phyloP scores from a whole-genome alignment of 2,113 vertebrate species.

The Python bivittatus region DNA sequence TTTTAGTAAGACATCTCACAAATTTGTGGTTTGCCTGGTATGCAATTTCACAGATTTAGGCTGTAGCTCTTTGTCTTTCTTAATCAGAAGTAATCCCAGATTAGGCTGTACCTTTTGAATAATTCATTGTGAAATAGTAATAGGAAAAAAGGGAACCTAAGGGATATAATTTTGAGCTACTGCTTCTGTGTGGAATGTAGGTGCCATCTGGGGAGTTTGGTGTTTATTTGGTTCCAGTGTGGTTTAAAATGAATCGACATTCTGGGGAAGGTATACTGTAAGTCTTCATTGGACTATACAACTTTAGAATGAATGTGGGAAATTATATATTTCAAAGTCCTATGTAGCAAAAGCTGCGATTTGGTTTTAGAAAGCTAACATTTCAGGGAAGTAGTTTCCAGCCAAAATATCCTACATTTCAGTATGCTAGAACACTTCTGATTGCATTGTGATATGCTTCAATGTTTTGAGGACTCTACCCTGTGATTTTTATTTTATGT shows the following conservation, averaged over 20 bases:
- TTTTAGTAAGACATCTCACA: not conserved
- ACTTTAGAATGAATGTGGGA: not conserved
- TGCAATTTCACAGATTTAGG: constrained; percentile 2
- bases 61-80: constrained; percentile 4
- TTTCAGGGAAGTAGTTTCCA: no score
- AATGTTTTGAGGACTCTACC: no score
- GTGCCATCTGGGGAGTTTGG: not conserved
- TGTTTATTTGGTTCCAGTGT: not conserved
- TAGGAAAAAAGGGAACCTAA: not conserved
- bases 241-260: not conserved
- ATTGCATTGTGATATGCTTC: no score
- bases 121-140: not conserved
- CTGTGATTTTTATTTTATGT: no score
- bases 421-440: not conserved
- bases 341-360: not conserved
- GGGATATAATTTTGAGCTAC: not conserved
- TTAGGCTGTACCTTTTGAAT: not conserved
- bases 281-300: not conserved
- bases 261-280: not conserved
- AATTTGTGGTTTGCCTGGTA: not conserved
- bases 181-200: not conserved
- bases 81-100: not conserved
- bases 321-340: not conserved
- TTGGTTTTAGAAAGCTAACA: not conserved
- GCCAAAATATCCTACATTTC: not conserved